Evolutionary conservation across 2,888 invertebrate species (phyloP), one percentile per base, ranked within the genome.

Genomic region (Seira musarum): DNA sequence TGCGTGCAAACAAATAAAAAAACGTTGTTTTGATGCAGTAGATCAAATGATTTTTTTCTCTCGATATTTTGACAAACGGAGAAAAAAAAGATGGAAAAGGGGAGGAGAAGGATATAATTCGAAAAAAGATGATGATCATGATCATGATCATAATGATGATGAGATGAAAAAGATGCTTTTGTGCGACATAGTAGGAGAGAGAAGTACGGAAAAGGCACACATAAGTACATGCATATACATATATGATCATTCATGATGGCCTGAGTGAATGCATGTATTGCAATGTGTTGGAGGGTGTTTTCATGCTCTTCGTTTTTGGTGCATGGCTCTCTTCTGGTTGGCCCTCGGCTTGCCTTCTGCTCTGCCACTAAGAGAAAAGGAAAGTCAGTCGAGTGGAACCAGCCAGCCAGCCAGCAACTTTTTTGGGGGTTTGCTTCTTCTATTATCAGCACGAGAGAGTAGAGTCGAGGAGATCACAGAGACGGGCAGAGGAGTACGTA

Each of bases 371-470:
- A 79, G 79, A 79, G 79, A 79, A 79, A 79, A 79, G 79, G 72
- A 79, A 79, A 79, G 72, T 67, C 79, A 79, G 72, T 79, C 67
- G 79, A 79, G 71, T 79, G 79, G 79, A 79, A 79, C 79, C 72
- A 73, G 72, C 73, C 73, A 75, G 67, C 74, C 74, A 75, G 74
- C 79, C 57, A 57, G 57, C 79, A 79, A 79, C 79, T 79, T 79
- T 79, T 79, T 79, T 73, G 73, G 79, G n/a, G 79, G 79, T 79
- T 79, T 79, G 79, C 79, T 79, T 73, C 79, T 79, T 73, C 79
- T 79, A 79, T 79, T 79, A 79, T 79, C 79, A 79, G 78, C 57
- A 78, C 78, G 78, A 78, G 78, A 57, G 57, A 57, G 57, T 57
- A 57, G 57, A 57, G n/a, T n/a, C n/a, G n/a, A n/a, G 57, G n/a